phyloP scores from a whole-genome alignment of 2,113 vertebrate genomes.

The Lepisosteus osseus region DNA sequence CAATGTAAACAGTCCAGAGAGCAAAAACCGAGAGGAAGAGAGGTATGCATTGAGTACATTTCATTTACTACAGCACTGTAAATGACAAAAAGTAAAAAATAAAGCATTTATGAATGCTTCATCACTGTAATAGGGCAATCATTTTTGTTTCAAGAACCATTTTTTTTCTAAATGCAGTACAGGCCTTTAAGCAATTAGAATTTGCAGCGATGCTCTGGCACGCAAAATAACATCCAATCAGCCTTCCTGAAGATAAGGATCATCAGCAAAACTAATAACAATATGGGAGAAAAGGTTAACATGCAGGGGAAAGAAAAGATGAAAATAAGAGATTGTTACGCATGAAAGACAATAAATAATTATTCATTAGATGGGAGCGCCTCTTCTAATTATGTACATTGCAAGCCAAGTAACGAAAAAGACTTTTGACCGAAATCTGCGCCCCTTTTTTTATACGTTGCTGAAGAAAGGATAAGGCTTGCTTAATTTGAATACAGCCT shows the following conservation, averaged over 20 bases:
- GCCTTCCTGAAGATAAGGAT: constrained; percentile 7
- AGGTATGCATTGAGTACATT: no score
- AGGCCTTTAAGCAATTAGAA: no score
- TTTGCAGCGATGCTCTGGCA: no score
- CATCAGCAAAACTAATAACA: constrained; percentile 22
- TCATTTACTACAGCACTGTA: no score
- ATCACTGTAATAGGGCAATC: no score
- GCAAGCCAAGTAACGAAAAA: constrained; percentile 42
- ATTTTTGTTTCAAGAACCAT: no score
- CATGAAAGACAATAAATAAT: constrained; percentile 64
- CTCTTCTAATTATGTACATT: constrained; percentile 57
- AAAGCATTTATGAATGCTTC: no score
- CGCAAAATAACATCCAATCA: constrained; percentile 10
- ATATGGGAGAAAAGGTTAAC: constrained; percentile 21
- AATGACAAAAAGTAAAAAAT: no score
- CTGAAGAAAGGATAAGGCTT: constrained; percentile 41
- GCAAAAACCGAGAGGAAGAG: no score
- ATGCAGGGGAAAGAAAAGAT: constrained; percentile 19
- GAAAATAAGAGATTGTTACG: constrained; percentile 46
- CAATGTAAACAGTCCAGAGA: no score
- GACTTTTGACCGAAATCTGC: constrained; percentile 41
- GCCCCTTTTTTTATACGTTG: constrained; percentile 44
- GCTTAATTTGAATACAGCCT: constrained; percentile 89
- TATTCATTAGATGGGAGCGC: constrained; percentile 56
- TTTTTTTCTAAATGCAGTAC: no score